Base-by-base conservation (phyloP, 2,113 vertebrate species). In the Corapipo altera region DNA sequence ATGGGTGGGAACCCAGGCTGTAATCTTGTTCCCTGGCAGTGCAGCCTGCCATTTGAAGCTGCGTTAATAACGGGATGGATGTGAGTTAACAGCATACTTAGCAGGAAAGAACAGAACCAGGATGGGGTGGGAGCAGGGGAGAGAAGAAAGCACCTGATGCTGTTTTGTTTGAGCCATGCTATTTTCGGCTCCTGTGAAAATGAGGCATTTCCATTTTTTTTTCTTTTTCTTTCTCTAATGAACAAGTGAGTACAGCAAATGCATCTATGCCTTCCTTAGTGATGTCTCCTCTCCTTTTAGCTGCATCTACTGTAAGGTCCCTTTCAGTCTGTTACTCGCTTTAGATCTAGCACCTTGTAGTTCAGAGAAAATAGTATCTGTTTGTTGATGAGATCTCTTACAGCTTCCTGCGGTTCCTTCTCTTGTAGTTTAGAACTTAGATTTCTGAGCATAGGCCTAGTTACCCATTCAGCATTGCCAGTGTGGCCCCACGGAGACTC, bases 141-240 rank as follows among this genome's bases (percentile, higher is more conserved):
- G 32, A 73, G 58, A 57, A 95, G 87, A 89, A 93, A 86, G 37
- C 12, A 9, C 85, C 79, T 35, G 51, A 32, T 93, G 77, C 43
- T 83, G 84, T 89, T 97, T 92, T 91, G 33, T 89, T 96, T 46
- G 65, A 90, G 70, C 81, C 8, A 43, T 72, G 93, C 86, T 91
- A 67, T 95, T 93, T 82, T 66, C 37, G 90, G 67, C 43, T 71
- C 27, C 79, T 95, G 46, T 96, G 87, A 91, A 93, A 97, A 95
- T 52, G 48, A 97, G 73, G 69, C 62, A 69, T 96, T 95, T 93
- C 78, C 90, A 86, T 84, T 95, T 84, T 95, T 46, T 52, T 9
- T 39, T 41, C 46, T 39, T 72, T 61, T 52, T 55, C 64, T 64
- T 77, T 93, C 81, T 76, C 65, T 78, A 88, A 79, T 73, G 96